These are phyloP conservation scores for Diogma glabrata DNA, from an alignment of 2,888 invertebrate species.

Conservation along the genomic window DNA sequence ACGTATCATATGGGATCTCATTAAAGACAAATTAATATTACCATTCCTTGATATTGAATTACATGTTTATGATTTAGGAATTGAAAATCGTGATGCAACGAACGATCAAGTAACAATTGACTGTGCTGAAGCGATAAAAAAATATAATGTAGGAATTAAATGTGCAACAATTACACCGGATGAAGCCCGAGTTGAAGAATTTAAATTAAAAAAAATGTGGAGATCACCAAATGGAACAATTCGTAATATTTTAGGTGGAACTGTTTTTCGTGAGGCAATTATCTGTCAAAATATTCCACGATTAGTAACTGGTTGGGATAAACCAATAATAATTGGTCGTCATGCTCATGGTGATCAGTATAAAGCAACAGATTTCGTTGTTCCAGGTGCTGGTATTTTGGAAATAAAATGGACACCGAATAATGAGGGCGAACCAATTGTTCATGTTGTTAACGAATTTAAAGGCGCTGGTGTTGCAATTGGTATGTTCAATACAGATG, in stretches of 20 bases:
- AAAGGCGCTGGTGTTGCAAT: constrained; percentile 83
- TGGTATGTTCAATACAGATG: constrained; percentile 95
- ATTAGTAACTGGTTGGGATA: constrained; percentile 86
- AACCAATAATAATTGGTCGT: constrained; percentile 96
- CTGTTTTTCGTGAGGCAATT: constrained; percentile 70
- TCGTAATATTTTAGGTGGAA: constrained; percentile 70
- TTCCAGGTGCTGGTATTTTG: constrained; percentile 81
- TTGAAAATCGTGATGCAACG: constrained; percentile 88
- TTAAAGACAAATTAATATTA: constrained; percentile 91
- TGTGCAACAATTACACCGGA: constrained; percentile 99
- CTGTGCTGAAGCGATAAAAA: constrained; percentile 91
- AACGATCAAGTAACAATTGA: constrained; percentile 93
- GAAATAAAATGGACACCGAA: constrained; percentile 70
- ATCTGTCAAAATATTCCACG: constrained; percentile 91
- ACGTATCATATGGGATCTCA: constrained; percentile 95
- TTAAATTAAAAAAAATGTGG: constrained; percentile 82
- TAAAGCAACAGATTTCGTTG: constrained; percentile 92
- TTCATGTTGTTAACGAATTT: constrained; percentile 70
- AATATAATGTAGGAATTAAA: constrained; percentile 97
- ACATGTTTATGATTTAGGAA: constrained; percentile 88
- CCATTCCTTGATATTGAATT: constrained; percentile 93
- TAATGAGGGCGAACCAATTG: constrained; percentile 46
- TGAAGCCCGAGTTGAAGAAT: constrained; percentile 87
- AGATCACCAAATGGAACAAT: constrained; percentile 84
- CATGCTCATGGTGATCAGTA: constrained; percentile 98